Evolutionary conservation across 2,113 vertebrate species (phyloP), one percentile per base, ranked within the genome.

Genomic region (Podilymbus podiceps): DNA sequence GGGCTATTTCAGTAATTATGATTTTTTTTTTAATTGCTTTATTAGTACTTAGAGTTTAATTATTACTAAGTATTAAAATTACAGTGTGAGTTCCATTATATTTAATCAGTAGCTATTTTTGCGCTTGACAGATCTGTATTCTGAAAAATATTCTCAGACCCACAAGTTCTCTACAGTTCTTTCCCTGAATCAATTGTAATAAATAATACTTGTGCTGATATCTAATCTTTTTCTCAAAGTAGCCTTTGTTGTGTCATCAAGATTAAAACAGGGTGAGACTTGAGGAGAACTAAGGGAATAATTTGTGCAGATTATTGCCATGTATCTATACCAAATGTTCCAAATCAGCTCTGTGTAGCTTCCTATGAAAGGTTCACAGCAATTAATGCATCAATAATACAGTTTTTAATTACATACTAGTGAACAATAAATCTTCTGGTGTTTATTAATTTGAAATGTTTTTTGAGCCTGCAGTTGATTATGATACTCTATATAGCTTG

Each of bases 391-490:
- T 81, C 49, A 87, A 27, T 55, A 75, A 30, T 60, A 31, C 5
- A 47, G 21, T 42, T 95, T 95, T 91, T 28, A 92, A 86, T 85
- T 95, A 85, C 93, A 64, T 88, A 83, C 38, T 66, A 38, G 13
- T 47, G 30, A 89, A 58, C 5, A 90, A 83, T 77, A 81, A 55
- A 73, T 86, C 44, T 72, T 90, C 47, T 90, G 28, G 8, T 94
- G 64, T n/a, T 90, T 92, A 79, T 84, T 92, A 60, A 87, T 92
- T 94, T 71, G 69, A 90, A 94, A 78, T 68, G 5, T 95, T 95
- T 83, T 50, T 91, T 40, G 19, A 80, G 58, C 73, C 53, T 93
- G 46, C 22, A 87, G 58, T 60, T 59, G 27, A 67, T 90, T 90
- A 63, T 60, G 53, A n/a, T 76, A 38, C 17, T 73, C 76, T 73